These are phyloP conservation scores for Salpingus planirostris DNA, from an alignment of 2,888 invertebrate species.

Conservation along the genomic window DNA sequence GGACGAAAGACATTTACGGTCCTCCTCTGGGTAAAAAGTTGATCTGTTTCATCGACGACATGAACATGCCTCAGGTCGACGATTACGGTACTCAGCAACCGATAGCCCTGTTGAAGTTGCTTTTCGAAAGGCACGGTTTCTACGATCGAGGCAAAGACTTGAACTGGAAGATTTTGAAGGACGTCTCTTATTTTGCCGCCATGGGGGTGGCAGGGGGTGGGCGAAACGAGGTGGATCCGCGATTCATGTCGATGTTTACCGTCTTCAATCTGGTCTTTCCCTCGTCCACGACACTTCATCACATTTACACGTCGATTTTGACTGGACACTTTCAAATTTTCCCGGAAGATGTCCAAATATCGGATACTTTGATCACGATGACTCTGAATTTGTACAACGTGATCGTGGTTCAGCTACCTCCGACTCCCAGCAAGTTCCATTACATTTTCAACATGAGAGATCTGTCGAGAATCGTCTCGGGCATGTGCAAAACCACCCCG, in stretches of 20 bases:
- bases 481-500: conserved; percentile 68
- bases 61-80: conserved; percentile 89
- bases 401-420: conserved; percentile 68
- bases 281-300: conserved; percentile 62
- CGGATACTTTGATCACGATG: conserved; percentile 61
- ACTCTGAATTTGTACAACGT: conserved; percentile 79
- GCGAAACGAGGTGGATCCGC: conserved; percentile 80
- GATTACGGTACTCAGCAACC: conserved; percentile 91
- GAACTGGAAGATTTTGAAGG: conserved; percentile 80
- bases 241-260: conserved; percentile 86
- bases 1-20: conserved; percentile 83
- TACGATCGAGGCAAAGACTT: conserved; percentile 84
- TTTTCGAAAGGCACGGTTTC: conserved; percentile 83
- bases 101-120: conserved; percentile 79
- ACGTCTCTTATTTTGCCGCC: conserved; percentile 71
- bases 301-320: conserved; percentile 77
- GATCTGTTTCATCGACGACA: conserved; percentile 85
- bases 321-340: conserved; percentile 68
- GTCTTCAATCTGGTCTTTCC: conserved; percentile 82
- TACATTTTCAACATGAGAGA: conserved; percentile 92
- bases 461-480: conserved; percentile 70
- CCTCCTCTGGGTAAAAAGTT: conserved; percentile 85
- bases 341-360: conserved; percentile 56
- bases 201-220: conserved; percentile 88
- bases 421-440: conserved; percentile 89